These are phyloP conservation scores for Lytechinus variegatus DNA, from an alignment of 35 echinoderm and acorn worm genomes.

Conservation along the genomic window DNA sequence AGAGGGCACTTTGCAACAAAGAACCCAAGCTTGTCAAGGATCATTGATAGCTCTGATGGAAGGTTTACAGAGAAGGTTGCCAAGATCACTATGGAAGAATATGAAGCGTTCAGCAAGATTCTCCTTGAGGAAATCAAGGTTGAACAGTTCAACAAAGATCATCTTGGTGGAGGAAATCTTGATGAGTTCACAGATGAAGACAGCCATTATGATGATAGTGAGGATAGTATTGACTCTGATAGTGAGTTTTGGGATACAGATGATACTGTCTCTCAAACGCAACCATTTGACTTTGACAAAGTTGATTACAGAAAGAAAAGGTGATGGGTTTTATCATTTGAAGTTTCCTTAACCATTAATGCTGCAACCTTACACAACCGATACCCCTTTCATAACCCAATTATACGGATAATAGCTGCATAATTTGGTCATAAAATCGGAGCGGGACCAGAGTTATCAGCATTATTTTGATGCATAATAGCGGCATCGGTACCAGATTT, in stretches of 20 bases:
- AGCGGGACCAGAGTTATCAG: too few relatives aligned
- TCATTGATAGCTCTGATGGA: conserved; percentile 75
- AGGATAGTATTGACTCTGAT: neutral
- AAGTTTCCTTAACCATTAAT: too few relatives aligned
- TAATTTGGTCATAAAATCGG: too few relatives aligned
- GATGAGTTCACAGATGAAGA: conserved; percentile 17
- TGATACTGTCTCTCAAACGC: neutral
- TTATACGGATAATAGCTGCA: too few relatives aligned
- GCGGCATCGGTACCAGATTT: too few relatives aligned
- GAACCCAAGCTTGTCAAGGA: conserved; percentile 67
- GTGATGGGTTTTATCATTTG: neutral
- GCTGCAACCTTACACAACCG: too few relatives aligned
- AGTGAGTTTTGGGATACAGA: neutral
- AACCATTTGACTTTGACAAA: conserved; percentile 33
- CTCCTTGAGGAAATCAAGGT: conserved; percentile 59
- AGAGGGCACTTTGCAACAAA: conserved; percentile 49
- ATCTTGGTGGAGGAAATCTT: neutral
- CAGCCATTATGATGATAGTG: neutral
- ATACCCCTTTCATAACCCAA: too few relatives aligned
- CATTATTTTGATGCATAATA: too few relatives aligned
- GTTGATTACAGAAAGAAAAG: conserved; percentile 29
- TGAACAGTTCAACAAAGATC: neutral
- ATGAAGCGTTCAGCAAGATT: conserved; percentile 51
- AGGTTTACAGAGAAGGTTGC: conserved; percentile 66
- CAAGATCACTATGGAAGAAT: conserved; percentile 53